phyloP scores from a whole-genome alignment of 2,113 vertebrate species.

The Haliaeetus leucogaster region DNA sequence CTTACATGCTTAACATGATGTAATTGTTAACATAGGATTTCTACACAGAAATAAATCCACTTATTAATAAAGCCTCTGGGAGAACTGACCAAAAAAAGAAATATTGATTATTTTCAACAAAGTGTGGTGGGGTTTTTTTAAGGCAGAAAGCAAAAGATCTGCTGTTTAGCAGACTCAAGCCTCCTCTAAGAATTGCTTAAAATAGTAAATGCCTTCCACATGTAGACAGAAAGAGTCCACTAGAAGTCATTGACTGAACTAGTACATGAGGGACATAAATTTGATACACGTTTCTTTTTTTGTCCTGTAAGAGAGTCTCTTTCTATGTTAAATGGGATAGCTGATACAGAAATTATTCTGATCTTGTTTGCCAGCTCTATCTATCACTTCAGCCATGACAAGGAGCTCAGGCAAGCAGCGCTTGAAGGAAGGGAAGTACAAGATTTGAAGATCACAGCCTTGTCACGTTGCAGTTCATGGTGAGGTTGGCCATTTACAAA shows the following conservation, averaged over 20 bases:
- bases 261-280: not conserved
- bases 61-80: not conserved
- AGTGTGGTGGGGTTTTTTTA: not conserved
- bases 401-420: not conserved
- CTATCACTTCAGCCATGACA: not conserved
- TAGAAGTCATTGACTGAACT: not conserved
- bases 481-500: not conserved
- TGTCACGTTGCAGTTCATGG: not conserved
- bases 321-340: not conserved
- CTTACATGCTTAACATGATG: not conserved
- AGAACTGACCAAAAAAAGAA: not conserved
- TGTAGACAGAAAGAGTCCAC: not conserved
- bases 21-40: not conserved
- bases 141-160: not conserved
- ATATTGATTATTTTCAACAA: not conserved
- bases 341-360: not conserved
- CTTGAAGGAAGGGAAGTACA: not conserved
- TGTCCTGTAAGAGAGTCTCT: not conserved
- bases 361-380: not conserved
- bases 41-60: not conserved
- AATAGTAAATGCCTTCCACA: not conserved
- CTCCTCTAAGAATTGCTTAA: not conserved
- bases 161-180: not conserved
- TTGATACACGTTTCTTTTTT: not conserved
- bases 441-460: not conserved